Evolutionary conservation across 2,888 invertebrate species (phyloP).

Genomic region (Rotaria macrura): DNA sequence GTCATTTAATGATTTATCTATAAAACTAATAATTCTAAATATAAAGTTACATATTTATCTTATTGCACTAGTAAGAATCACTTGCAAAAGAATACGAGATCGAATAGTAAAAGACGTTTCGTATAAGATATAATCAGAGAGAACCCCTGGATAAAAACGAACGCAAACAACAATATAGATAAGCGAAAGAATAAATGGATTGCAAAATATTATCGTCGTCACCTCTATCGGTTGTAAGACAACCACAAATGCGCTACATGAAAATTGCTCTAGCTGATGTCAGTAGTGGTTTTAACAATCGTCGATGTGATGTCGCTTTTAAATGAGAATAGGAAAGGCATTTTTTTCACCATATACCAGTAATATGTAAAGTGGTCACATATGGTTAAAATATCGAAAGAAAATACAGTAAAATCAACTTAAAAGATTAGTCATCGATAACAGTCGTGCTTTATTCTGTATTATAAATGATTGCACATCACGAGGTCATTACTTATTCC

Average conservation of each 20-base stretch:
- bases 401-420: too few species aligned
- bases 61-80: neutral
- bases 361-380: neutral
- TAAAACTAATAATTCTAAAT: too few species aligned
- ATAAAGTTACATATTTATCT: neutral
- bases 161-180: neutral
- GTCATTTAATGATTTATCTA: neutral
- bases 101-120: neutral
- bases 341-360: neutral
- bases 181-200: neutral
- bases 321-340: neutral
- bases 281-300: neutral
- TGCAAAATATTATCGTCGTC: neutral
- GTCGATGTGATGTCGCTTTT: neutral
- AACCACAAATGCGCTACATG: neutral
- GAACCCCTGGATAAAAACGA: neutral
- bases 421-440: too few species aligned
- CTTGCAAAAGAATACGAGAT: neutral
- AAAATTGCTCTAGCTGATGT: neutral
- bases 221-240: neutral
- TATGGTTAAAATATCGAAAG: too few species aligned
- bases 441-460: too few species aligned
- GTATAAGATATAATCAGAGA: neutral
- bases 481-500: too few species aligned
- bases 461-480: too few species aligned